Evolutionary conservation across 1,140 invertebrate species (phyloP).

Genomic region (Drosophila ambigua): DNA sequence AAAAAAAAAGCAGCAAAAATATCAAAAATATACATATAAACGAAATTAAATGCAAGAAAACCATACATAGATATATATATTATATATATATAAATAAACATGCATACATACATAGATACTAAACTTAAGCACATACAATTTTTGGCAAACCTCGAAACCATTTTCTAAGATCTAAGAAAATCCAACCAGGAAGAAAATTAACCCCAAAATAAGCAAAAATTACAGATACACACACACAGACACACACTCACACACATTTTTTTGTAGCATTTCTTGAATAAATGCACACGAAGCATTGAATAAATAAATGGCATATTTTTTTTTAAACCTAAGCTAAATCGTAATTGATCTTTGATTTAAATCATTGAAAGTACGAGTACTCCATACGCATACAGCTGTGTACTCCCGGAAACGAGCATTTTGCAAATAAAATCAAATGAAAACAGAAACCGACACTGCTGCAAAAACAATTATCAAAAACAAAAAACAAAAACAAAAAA

Average conservation of each 20-base stretch:
- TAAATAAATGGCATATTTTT: conserved; percentile 41
- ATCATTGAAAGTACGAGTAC: conserved; percentile 7
- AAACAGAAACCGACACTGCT: conserved; percentile 8
- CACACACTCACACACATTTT: conserved; percentile 19
- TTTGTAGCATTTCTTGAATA: conserved; percentile 53
- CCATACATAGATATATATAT: conserved; percentile 1
- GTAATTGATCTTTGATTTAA: conserved; percentile 31
- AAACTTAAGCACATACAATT: conserved; percentile 41
- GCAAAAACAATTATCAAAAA: conserved; percentile 31
- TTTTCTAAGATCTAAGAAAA: conserved; percentile 42
- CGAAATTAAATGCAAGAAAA: conserved; percentile 30
- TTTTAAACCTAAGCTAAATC: conserved; percentile 45
- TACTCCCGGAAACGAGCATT: not conserved
- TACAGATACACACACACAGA: not conserved
- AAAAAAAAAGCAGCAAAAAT: conserved; percentile 39
- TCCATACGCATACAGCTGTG: conserved; percentile 8
- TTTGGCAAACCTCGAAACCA: conserved; percentile 38
- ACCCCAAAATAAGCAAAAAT: conserved; percentile 2
- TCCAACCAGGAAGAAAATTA: conserved; percentile 13
- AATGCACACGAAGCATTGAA: conserved; percentile 39
- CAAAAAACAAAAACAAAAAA: conserved; percentile 19
- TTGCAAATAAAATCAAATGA: conserved; percentile 30
- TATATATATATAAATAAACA: conserved; percentile 6
- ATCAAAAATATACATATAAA: conserved; percentile 53
- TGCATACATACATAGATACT: conserved; percentile 34